A percentile compares a stretch with the other conserved stretches of the same genome.
Evolutionary conservation across 2,113 vertebrate genomes (phyloP).

Genomic region (Osmerus mordax): DNA sequence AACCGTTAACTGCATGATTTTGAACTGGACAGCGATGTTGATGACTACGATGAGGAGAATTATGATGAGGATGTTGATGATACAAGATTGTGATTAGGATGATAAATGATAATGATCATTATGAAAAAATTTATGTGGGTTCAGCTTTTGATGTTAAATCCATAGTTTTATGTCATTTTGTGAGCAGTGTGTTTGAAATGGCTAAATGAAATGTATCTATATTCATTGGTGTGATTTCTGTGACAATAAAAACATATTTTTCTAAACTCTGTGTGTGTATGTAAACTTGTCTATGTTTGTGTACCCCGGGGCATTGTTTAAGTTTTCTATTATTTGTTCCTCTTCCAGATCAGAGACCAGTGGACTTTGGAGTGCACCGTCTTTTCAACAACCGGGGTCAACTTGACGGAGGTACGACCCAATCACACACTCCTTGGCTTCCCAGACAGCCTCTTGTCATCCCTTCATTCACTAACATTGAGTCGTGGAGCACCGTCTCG

Average conservation of each 20-base stretch:
- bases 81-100: slow-evolving; percentile 26
- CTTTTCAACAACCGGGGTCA: slow-evolving; percentile 58
- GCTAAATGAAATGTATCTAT: slow-evolving; percentile 56
- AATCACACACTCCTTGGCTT: no score
- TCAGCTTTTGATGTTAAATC: slow-evolving; percentile 60
- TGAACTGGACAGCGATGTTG: no score
- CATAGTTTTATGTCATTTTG: slow-evolving; percentile 57
- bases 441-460: neutral
- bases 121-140: slow-evolving; percentile 25
- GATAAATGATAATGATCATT: neutral
- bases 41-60: neutral
- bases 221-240: slow-evolving; percentile 85
- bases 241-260: slow-evolving; percentile 99
- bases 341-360: slow-evolving; percentile 58
- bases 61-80: slow-evolving; percentile 36
- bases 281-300: neutral
- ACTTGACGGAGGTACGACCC: slow-evolving; percentile 58
- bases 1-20: no score
- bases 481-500: slow-evolving; percentile 59
- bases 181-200: slow-evolving; percentile 59
- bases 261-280: slow-evolving; percentile 69
- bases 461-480: slow-evolving; percentile 13
- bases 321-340: slow-evolving; percentile 32
- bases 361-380: slow-evolving; percentile 60
- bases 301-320: slow-evolving; percentile 3